Evolutionary conservation across 2,113 vertebrate genomes (phyloP).

Genomic region (Cinclus mexicanus): DNA sequence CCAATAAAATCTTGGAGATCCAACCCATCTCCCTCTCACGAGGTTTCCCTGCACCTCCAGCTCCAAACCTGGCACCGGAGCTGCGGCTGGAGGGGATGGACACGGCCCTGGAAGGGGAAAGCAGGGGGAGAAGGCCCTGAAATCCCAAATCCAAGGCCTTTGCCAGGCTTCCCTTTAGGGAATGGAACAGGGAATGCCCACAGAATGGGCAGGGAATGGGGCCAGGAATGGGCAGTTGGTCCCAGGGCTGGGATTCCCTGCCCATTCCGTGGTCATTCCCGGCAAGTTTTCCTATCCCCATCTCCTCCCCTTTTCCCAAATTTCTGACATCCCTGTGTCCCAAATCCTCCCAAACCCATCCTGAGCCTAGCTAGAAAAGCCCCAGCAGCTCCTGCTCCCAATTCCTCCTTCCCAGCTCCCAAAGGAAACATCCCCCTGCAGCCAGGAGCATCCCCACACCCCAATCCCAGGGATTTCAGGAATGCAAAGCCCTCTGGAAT

Average conservation of each 20-base stretch:
- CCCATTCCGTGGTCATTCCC: background rate
- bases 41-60: background rate
- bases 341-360: background rate
- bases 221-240: background rate
- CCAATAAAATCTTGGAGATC: background rate
- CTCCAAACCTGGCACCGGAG: background rate
- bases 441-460: background rate
- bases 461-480: rapidly evolving
- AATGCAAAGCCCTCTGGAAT: background rate
- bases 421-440: background rate
- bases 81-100: background rate
- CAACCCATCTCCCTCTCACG: background rate
- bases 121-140: background rate
- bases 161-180: background rate
- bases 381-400: background rate
- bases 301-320: background rate
- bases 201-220: too few species aligned
- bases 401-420: background rate
- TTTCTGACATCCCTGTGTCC: background rate
- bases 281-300: background rate
- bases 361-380: rapidly evolving
- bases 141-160: background rate
- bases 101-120: background rate
- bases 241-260: background rate
- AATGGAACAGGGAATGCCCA: background rate